phyloP scores from a whole-genome alignment of 2,113 vertebrate genomes.

The Camelus bactrianus region DNA sequence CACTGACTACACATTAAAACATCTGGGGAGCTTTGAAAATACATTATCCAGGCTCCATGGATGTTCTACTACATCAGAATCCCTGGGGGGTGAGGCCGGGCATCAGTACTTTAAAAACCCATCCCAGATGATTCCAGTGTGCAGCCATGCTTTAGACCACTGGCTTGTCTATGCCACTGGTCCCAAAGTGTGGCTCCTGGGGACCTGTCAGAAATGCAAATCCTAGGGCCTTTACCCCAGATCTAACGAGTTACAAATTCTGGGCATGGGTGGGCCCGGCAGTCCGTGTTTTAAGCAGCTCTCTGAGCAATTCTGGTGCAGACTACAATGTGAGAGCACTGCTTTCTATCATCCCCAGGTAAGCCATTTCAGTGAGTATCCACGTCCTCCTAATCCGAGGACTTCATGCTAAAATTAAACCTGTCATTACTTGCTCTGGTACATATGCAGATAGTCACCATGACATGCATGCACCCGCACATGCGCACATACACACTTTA shows the following conservation, averaged over 20 bases:
- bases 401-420: not conserved
- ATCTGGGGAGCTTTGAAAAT: not conserved
- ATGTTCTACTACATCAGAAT: not conserved
- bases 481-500: too few relatives aligned
- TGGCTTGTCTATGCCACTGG: not conserved
- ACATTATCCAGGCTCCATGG: rapidly evolving
- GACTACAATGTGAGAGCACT: not conserved
- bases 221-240: not conserved
- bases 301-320: not conserved
- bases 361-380: not conserved
- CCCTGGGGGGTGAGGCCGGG: not conserved
- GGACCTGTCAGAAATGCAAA: not conserved
- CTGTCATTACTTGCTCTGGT: not conserved
- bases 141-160: not conserved
- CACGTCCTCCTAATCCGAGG: not conserved
- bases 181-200: not conserved
- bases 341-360: not conserved
- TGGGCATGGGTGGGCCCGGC: rapidly evolving
- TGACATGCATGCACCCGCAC: not conserved
- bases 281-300: not conserved
- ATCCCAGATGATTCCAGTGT: not conserved
- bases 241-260: not conserved
- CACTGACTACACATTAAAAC: not conserved
- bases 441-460: not conserved
- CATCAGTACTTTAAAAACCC: not conserved